These are phyloP conservation scores for Pogonognathellus flavescens DNA, from an alignment of 1,140 invertebrate genomes.

Conservation along the genomic window DNA sequence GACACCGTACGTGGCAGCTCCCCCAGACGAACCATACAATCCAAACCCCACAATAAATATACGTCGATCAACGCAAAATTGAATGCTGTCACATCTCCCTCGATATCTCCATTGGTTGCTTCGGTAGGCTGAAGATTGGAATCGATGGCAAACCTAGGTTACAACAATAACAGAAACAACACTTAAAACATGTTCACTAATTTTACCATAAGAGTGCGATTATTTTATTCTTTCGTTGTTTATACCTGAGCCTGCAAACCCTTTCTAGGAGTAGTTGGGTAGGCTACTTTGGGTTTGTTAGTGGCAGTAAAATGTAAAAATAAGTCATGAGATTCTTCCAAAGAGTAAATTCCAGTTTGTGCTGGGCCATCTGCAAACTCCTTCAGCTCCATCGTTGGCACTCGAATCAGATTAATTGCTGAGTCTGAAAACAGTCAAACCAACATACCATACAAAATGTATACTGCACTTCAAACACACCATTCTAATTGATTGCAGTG, in stretches of 20 bases:
- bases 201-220: too few species aligned
- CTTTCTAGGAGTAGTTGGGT: slow-evolving; percentile 83
- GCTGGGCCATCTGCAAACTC: slow-evolving; percentile 93
- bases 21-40: slow-evolving; percentile 91
- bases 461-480: too few species aligned
- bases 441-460: too few species aligned
- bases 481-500: too few species aligned
- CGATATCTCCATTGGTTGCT: slow-evolving; percentile 96
- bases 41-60: slow-evolving; percentile 95
- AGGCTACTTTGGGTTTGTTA: slow-evolving; percentile 84
- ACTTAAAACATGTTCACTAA: too few species aligned
- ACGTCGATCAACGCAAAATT: slow-evolving; percentile 91
- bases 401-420: slow-evolving; percentile 86
- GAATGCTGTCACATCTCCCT: slow-evolving; percentile 91
- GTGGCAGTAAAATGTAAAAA: slow-evolving; percentile 90
- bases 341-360: slow-evolving; percentile 87
- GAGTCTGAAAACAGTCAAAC: slow-evolving; percentile 1
- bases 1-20: slow-evolving; percentile 90
- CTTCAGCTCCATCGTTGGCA: slow-evolving; percentile 90
- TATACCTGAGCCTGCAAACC: slow-evolving; percentile 88
- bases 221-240: too few species aligned
- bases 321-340: slow-evolving; percentile 91
- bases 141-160: slow-evolving; percentile 88
- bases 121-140: slow-evolving; percentile 95
- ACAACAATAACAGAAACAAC: too few species aligned